Percentiles rank a stretch among this genome's conserved stretches.
Conservation (phyloP, 2,797 vertebrate genomes). For the Galago senegalensis region DNA sequence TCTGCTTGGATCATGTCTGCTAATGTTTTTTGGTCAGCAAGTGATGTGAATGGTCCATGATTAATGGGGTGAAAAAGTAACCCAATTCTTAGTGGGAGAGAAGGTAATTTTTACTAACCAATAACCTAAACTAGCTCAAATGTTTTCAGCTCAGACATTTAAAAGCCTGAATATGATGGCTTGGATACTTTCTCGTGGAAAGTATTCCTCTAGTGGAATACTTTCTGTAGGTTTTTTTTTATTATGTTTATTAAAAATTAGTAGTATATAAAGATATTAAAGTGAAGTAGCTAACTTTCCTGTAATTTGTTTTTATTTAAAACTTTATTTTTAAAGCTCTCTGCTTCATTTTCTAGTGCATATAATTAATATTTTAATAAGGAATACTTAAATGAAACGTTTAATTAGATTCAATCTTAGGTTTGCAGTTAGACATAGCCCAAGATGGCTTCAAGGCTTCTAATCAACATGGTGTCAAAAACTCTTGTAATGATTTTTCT, state of each 20-base stretch:
- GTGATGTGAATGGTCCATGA: too few species aligned
- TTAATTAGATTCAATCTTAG: neutral
- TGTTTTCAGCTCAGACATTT: neutral
- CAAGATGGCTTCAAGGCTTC: neutral
- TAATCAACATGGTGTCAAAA: neutral
- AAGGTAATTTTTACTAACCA: neutral
- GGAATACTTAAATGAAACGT: neutral
- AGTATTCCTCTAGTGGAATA: neutral
- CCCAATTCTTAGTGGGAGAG: neutral
- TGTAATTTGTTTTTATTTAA: neutral
- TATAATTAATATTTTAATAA: slow-evolving; percentile 15
- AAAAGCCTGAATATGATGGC: neutral
- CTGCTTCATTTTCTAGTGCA: neutral
- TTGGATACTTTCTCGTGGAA: neutral
- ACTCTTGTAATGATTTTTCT: neutral
- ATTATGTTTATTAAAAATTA: neutral
- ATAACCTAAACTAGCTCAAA: neutral
- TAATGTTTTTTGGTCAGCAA: neutral
- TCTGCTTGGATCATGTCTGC: neutral
- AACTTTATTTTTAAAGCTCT: neutral
- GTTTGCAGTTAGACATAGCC: neutral
- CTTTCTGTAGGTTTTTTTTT: neutral
- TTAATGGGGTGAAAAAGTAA: rapidly evolving
- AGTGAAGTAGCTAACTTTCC: neutral
- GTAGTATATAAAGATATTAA: neutral